Base-by-base conservation (phyloP, 2,113 vertebrate species). In the Circaetus gallicus region DNA sequence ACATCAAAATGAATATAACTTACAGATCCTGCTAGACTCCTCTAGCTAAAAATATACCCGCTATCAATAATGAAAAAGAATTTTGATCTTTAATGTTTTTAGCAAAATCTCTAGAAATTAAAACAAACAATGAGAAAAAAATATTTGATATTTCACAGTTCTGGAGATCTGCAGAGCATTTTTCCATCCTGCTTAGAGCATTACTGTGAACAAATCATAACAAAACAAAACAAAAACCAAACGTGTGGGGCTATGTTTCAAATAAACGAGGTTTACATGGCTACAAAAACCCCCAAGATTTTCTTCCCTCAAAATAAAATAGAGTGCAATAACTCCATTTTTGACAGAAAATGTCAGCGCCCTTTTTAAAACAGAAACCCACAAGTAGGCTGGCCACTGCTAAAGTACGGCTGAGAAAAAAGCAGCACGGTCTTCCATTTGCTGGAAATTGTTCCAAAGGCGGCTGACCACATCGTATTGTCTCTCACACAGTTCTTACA, bases 381-480 rank as follows among this genome's bases (percentile, higher is more conserved):
- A 26, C 16, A 38, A 38, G 40, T 16, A 77, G 19, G 40, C 13
- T 66, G 55, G n/a, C 40, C 59, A 17, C 31, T 45, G 11, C 36
- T 73, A 9, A 67, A 31, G 8, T 7, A 34, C 24, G 14, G 10
- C 9, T 43, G 40, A 43, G 42, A 45, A 59, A 38, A 47, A 26
- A 66, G 22, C 2, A 50, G 15, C 40, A 38, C 8, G 6, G 32
- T 40, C 42, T 79, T 62, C 40, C 24, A 2, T 24, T 67, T 32
- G 28, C 21, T n/a, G 36, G 17, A n/a, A 73, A 28, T 17, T 15
- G 19, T 55, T 72, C 65, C 26, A 47, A 55, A 55, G 66, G 53
- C 3, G 1, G 4, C 58, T 56, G 36, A 16, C 34, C 4, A 1
- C 32, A 28, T 49, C 8, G 0, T 14, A 11, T 10, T 31, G 32